Evolutionary conservation across 2,888 invertebrate genomes (phyloP), one percentile per base, ranked within the genome.

Genomic region (Dermolepida albohirtum): DNA sequence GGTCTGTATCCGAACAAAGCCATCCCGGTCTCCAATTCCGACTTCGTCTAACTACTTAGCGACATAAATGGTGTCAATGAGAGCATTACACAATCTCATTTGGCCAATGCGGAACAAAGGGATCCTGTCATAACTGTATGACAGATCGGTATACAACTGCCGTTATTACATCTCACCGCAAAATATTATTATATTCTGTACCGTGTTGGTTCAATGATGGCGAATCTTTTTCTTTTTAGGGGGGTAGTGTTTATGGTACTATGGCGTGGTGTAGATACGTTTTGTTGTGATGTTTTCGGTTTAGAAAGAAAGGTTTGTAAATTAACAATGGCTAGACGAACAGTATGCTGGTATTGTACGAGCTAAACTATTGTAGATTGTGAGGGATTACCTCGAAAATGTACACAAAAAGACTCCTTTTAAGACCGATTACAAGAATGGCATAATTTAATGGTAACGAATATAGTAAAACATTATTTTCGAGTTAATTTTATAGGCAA

Each of bases 71-170:
- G 59, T 47, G 59, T 62, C 47, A 62, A 62, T 62, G 59, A 62
- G 59, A 29, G 47, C 73, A 74, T 78, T 78, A 76, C 76, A 76
- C 74, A 77, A 77, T 76, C 74, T 75, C 75, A 73, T 76, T 76
- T 74, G 72, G 73, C 71, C 72, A 75, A 72, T 72, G 74, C 74
- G 59, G 34, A 72, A 77, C 77, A 80, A 78, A 76, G 74, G 76
- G 71, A 74, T 73, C 72, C 76, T 78, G 80, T 80, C 80, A 80
- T 78, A 79, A 78, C 80, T 76, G 70, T 73, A 77, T 80, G 80
- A 80, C 78, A 75, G 79, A 80, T 80, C 73, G 73, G 72, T 72
- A 73, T 76, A 44, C 59, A 27, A 44, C 27, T 5, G 47, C 59
- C 29, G 34, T 62, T 47, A 7, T 34, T 34, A 34, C 34, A 72